Base-by-base conservation (phyloP, 2,797 vertebrate species). In the Gallinago nigripennis region DNA sequence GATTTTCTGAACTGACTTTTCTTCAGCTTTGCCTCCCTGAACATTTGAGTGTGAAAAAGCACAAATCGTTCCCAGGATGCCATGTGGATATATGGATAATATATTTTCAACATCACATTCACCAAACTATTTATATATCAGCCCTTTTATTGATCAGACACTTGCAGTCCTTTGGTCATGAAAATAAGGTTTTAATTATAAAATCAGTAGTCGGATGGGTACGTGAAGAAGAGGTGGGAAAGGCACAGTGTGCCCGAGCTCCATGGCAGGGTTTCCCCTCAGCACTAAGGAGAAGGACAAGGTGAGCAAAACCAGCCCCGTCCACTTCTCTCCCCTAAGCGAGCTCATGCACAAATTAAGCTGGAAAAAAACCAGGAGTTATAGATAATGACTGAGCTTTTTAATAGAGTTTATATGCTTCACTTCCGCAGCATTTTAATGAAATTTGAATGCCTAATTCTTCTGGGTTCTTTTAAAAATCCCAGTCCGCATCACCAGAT, bases 401-500 rank as follows among this genome's bases (percentile, higher is more conserved):
- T 95, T 85, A 95, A 82, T 48, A 91, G 70, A 82, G 79, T 64
- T 93, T 94, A 85, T 85, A 85, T 92, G 94, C 81, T 94, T 93
- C 75, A 46, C 75, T 95, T 95, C 91, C 86, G 92, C 86, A 87
- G 86, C 57, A 94, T 93, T 95, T 91, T 92, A 92, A 96, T 87
- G 92, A 92, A 68, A 94, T 87, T 53, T 73, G 75, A 93, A 94
- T 82, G 86, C 30, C 20, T 91, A 91, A 92, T 89, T 95, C 92
- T 95, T 87, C 68, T 85, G 92, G 33, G 57, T 64, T 95, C 75
- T 94, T 89, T 85, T 57, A 87, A 95, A 96, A 95, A 89, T 18
- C 66, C 68, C 80, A 73, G 77, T 66, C 84, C 0, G 2, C 68
- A 94, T 70, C 83, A 86, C 60, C 39, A 88, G 83, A 88, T 73